phyloP scores from a whole-genome alignment of 2,888 invertebrate species.

The Lasioglossum malachurum region DNA sequence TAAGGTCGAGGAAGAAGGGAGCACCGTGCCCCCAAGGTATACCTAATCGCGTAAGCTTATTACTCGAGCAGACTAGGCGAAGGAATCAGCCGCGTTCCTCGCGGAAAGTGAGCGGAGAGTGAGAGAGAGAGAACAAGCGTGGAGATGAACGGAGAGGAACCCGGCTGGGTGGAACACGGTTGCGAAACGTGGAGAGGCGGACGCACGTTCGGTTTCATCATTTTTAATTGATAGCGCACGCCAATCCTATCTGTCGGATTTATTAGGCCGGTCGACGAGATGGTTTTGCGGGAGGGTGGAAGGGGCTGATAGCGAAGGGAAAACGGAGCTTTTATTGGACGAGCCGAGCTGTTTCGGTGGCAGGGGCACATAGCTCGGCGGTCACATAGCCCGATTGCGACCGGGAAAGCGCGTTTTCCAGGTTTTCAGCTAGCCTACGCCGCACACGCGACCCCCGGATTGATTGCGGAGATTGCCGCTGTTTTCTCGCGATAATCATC shows the following conservation, averaged over 20 bases:
- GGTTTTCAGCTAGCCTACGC: conserved; percentile 61
- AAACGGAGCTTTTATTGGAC: conserved; percentile 73
- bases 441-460: conserved; percentile 48
- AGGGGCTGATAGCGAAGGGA: conserved; percentile 55
- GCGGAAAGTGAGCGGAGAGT: background rate
- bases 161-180: conserved; percentile 9
- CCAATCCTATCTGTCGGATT: conserved; percentile 81
- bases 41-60: conserved; percentile 83
- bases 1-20: conserved; percentile 37
- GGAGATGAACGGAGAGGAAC: background rate
- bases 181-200: conserved; percentile 56
- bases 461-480: conserved; percentile 67
- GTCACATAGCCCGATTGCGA: conserved; percentile 68
- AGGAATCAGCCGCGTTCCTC: conserved; percentile 55
- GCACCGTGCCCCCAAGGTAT: conserved; percentile 67
- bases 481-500: conserved; percentile 70
- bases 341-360: conserved; percentile 63
- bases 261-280: conserved; percentile 78
- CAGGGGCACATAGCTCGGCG: conserved; percentile 58
- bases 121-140: background rate
- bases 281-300: conserved; percentile 63
- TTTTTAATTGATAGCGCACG: conserved; percentile 83
- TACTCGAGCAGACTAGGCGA: conserved; percentile 75
- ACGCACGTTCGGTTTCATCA: conserved; percentile 78
- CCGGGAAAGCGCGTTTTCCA: conserved; percentile 70